These are phyloP conservation scores for Corapipo altera DNA, from an alignment of 2,113 vertebrate species.

Conservation along the genomic window DNA sequence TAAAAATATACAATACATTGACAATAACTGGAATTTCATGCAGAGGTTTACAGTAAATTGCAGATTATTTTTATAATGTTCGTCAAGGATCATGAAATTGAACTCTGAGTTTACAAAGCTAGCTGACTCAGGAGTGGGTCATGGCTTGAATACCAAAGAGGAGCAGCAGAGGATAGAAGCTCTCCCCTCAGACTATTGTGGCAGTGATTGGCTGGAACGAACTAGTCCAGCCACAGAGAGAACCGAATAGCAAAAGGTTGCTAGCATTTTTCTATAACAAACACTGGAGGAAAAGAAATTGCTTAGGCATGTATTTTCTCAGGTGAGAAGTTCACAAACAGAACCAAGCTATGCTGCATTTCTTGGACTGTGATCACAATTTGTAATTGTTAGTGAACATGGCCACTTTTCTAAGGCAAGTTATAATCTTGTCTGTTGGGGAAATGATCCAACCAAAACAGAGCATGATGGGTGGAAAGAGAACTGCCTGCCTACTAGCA, in stretches of 20 bases:
- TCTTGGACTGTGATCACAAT: background rate
- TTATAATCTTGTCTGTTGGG: conserved; percentile 50
- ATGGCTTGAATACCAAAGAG: background rate
- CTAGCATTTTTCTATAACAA: background rate
- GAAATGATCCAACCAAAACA: conserved; percentile 16
- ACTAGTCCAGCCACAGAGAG: background rate
- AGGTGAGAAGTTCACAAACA: background rate
- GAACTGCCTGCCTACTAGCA: background rate
- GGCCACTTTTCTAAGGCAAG: background rate
- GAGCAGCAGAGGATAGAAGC: background rate
- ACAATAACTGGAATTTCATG: background rate
- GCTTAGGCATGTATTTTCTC: background rate
- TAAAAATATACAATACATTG: background rate
- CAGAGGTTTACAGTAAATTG: background rate
- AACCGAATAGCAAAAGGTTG: background rate
- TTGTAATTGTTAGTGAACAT: background rate
- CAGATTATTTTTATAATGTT: background rate
- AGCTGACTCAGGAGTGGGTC: background rate
- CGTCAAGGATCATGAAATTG: background rate
- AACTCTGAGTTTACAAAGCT: background rate
- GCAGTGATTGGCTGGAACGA: background rate
- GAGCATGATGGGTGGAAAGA: conserved; percentile 28
- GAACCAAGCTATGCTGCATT: background rate
- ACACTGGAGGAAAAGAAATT: background rate
- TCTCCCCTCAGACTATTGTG: background rate